Evolutionary conservation across 2,888 invertebrate species (phyloP), one percentile per base, ranked within the genome.

Genomic region (Tricholauxania praeusta): DNA sequence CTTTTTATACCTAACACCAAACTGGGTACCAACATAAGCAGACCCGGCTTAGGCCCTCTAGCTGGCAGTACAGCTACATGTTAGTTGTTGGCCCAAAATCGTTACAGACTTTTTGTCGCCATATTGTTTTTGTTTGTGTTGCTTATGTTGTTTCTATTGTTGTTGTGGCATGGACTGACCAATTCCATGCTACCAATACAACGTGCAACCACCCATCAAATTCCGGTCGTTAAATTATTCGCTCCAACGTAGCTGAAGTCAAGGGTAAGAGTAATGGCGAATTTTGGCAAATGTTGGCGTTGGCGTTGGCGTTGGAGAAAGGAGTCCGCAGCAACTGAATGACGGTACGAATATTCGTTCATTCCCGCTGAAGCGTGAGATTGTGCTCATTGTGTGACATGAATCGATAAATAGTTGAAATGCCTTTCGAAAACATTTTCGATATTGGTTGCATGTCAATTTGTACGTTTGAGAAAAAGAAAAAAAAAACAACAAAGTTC

Each of bases 341-440:
- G 48, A 52, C 65, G 48, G 28, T 28, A 48, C 59, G 68, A 63
- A 63, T 63, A 47, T 63, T 57, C 55, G 55, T 67, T 57, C 15
- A 49, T 15, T 48, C 51, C 51, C 53, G 39, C 66, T 51, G 59
- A 68, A 68, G 68, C 59, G 49, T 68, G 68, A 59, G 57, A 68
- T 68, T 59, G 59, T 48, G 68, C 48, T 68, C 48, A 57, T 47
- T 59, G 49, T 68, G 59, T 49, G 59, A 57, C 57, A 57, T 17
- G 68, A 67, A 68, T 68, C 68, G 68, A 68, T 68, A 68, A 68
- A 68, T 68, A 49, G 59, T 59, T 68, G 68, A 68, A 68, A 68
- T 59, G 59, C 32, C 39, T 59, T 59, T 47, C 59, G 59, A 59
- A 68, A 67, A 67, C 49, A 39, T 57, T 67, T 67, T 67, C 67